Base-by-base conservation (phyloP, 2,888 invertebrate genomes). In the Halictus ligatus region DNA sequence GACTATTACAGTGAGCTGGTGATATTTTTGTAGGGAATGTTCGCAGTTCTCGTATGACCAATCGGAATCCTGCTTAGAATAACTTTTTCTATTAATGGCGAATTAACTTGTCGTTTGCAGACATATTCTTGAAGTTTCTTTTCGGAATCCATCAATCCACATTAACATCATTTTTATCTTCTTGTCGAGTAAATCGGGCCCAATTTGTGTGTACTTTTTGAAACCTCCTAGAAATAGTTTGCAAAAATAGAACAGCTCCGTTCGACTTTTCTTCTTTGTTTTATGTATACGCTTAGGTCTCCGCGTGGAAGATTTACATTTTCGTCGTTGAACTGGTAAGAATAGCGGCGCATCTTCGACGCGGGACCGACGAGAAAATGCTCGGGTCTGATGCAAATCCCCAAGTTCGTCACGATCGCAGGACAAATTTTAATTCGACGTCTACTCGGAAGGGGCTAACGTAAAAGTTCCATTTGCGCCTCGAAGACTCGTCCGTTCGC, bases 391-490 rank as follows among this genome's bases (percentile, higher is more conserved):
- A 91, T 92, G 91, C 90, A 92, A 91, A 90, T 91, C 85, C 80
- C 77, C 74, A 84, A 86, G 72, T 64, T 72, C 72, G 58, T 78
- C 85, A 83, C 75, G 85, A 79, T 60, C 69, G 76, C 85, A 85
- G 81, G 89, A 86, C 90, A 90, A 91, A 89, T 91, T 91, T 89
- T 91, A 91, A 92, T 92, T 90, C 91, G 92, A 91, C 91, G 89
- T 90, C 90, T 88, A 88, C 84, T 77, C 79, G 89, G 88, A 91
- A 89, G 89, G 74, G 40, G 64, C 43, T 48, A 69, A 75, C 78
- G 78, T 64, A 67, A 80, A 84, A 84, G 80, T 84, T 84, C 58
- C 78, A 21, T 43, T 50, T n/a, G 35, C 79, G 71, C 43, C 40
- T 60, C 73, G 58, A 64, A 35, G 46, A 50, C 76, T 71, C 76